Percentiles rank a stretch among this genome's conserved stretches.
These are phyloP conservation scores for Oscheius myriophilus DNA, from an alignment of 2,888 invertebrate genomes.

Conservation along the genomic window DNA sequence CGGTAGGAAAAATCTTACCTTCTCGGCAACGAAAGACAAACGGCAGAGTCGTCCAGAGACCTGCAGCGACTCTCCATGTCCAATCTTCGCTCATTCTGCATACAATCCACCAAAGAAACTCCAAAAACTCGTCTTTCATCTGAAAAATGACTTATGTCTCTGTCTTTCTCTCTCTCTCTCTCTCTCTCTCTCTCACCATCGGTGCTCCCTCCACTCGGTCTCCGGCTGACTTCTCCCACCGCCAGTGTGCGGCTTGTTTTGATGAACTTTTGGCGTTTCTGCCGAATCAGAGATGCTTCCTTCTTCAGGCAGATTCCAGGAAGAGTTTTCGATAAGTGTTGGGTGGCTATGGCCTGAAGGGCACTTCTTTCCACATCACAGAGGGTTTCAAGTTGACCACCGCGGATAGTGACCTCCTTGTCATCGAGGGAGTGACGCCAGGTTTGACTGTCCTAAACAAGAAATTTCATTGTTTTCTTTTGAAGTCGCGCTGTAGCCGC, in stretches of 20 bases:
- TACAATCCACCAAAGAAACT: constrained; percentile 84
- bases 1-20: constrained; percentile 4
- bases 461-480: too few species aligned
- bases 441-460: constrained; percentile 48
- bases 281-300: constrained; percentile 32
- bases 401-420: constrained; percentile 80
- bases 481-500: too few species aligned
- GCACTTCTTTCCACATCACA: constrained; percentile 76
- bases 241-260: constrained; percentile 86
- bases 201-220: constrained; percentile 37
- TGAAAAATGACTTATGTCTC: background rate
- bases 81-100: constrained; percentile 80
- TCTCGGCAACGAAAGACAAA: constrained; percentile 29
- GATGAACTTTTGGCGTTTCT: constrained; percentile 72
- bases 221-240: constrained; percentile 62
- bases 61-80: constrained; percentile 51
- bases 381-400: constrained; percentile 80
- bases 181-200: constrained; percentile 4
- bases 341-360: constrained; percentile 77
- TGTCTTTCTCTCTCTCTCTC: background rate
- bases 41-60: constrained; percentile 48
- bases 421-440: constrained; percentile 57
- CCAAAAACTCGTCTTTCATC: constrained; percentile 79
- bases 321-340: constrained; percentile 78
- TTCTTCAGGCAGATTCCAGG: constrained; percentile 45